Base-by-base conservation (phyloP, 1,140 invertebrate species). In the Glomeris maerens region DNA sequence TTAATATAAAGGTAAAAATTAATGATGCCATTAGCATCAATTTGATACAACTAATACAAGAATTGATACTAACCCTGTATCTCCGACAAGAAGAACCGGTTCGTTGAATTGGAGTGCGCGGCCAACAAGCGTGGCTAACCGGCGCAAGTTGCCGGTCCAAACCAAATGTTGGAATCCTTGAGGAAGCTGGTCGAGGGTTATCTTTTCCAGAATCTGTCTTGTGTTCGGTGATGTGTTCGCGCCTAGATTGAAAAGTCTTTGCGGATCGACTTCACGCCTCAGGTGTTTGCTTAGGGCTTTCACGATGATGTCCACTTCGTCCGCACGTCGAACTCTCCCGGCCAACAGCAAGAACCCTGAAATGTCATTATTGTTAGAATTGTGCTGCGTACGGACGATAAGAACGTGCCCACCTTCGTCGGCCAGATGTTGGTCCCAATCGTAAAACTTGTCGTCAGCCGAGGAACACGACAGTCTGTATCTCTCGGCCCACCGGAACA, bases 401-500 rank as follows among this genome's bases (percentile, higher is more conserved):
- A 31, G 23, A 47, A n/a, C 14, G n/a, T n/a, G 47, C 48, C 53
- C 47, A 71, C 74, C 96, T 73, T 98, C 93, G 65, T 98, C 92
- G 1, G 90, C 89, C 26, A 98, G 73, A 71, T 95, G 88, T 66
- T 97, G 92, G 64, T 92, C 84, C 93, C 93, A 99, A 68, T 98
- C 92, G 62, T 94, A 92, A 50, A 83, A 79, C 14, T 58, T 62
- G 21, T 72, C 71, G 40, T 73, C 64, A n/a, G 69, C 62, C 58
- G 62, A 60, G 65, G 73, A n/a, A 67, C 54, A 71, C 20, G 84
- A 83, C 4, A 81, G 68, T 39, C 82, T 77, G 64, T 96, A 97
- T 27, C 95, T 75, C 63, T 97, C 85, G 1, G 90, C 95, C 96
- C 96, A 99, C 46, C 95, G 75, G 63, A 99, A 98, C 0, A 98